Evolutionary conservation across 2,888 invertebrate species (phyloP).

Genomic region (Cremastinae sp.): DNA sequence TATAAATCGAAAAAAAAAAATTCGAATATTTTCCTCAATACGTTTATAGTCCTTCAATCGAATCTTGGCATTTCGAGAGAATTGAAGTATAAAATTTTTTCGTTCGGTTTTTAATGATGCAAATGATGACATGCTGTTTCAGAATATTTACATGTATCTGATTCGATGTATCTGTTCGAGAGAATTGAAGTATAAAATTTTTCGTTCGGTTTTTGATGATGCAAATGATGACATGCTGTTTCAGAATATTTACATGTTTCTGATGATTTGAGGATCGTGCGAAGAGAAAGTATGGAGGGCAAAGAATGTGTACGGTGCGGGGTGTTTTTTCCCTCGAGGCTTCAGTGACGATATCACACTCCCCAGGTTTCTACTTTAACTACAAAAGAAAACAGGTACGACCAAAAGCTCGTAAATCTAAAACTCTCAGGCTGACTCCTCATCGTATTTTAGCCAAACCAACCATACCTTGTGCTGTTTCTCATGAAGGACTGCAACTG

Average conservation of each 20-base stretch:
- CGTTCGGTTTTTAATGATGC: background rate
- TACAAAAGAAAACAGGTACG: conserved; percentile 36
- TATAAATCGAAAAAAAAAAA: too few species aligned
- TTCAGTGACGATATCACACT: conserved; percentile 49
- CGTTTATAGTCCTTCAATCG: too few species aligned
- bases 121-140: too few species aligned
- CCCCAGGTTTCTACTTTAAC: conserved; percentile 53
- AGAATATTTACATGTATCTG: conserved; percentile 32
- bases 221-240: too few species aligned
- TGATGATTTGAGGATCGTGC: conserved; percentile 55
- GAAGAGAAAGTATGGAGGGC: conserved; percentile 8
- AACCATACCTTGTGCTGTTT: conserved; percentile 74
- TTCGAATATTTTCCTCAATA: too few species aligned
- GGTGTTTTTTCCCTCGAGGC: conserved; percentile 43
- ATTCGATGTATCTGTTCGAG: background rate
- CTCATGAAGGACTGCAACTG: conserved; percentile 86
- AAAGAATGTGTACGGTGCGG: conserved; percentile 43
- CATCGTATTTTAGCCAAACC: conserved; percentile 40
- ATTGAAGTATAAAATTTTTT: background rate
- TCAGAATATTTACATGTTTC: conserved; percentile 23
- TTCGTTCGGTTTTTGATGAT: background rate
- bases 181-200: background rate
- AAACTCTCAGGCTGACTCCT: conserved; percentile 12
- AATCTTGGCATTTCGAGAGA: too few species aligned
- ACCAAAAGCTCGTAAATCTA: conserved; percentile 42